Evolutionary conservation across 37 sponge, comb jelly and placozoan species (phyloP).

Genomic region (Aplysina aerophoba): DNA sequence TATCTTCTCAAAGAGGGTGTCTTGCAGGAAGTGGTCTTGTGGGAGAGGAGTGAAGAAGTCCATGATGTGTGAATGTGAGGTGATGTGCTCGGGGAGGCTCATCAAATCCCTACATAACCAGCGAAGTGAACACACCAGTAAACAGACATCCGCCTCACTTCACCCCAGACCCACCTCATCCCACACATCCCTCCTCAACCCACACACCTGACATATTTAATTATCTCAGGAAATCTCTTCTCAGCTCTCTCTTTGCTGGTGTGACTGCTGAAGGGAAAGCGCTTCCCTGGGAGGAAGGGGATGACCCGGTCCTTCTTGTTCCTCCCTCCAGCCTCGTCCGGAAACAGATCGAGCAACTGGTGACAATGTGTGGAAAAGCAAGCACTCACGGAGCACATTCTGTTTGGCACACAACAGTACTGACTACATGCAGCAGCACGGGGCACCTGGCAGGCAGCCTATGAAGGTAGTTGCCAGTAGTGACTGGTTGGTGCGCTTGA

Average conservation of each 20-base stretch:
- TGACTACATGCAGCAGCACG: too few relatives aligned
- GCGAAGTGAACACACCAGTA: background rate
- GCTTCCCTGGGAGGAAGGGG: constrained; percentile 83
- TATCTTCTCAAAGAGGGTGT: constrained; percentile 66
- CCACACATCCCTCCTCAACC: background rate
- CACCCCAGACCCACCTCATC: background rate
- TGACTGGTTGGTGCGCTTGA: too few relatives aligned
- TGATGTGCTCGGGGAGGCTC: constrained; percentile 52
- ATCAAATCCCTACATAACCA: constrained; percentile 54
- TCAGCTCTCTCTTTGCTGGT: constrained; percentile 79
- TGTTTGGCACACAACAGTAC: too few relatives aligned
- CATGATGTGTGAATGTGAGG: constrained; percentile 50
- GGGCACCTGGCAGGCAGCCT: too few relatives aligned
- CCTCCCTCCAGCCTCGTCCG: constrained; percentile 83
- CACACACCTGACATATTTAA: constrained; percentile 65
- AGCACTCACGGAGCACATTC: background rate
- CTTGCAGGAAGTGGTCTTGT: constrained; percentile 54
- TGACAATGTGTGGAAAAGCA: background rate
- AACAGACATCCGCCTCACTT: constrained; percentile 1
- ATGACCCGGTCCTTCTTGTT: constrained; percentile 76
- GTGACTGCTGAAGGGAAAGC: constrained; percentile 50
- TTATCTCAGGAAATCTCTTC: constrained; percentile 80
- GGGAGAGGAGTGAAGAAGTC: constrained; percentile 73
- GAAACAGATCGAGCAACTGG: constrained; percentile 79
- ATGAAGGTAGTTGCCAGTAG: too few relatives aligned